Evolutionary conservation across 2,888 invertebrate genomes (phyloP).

Genomic region (Tenthredo livida): DNA sequence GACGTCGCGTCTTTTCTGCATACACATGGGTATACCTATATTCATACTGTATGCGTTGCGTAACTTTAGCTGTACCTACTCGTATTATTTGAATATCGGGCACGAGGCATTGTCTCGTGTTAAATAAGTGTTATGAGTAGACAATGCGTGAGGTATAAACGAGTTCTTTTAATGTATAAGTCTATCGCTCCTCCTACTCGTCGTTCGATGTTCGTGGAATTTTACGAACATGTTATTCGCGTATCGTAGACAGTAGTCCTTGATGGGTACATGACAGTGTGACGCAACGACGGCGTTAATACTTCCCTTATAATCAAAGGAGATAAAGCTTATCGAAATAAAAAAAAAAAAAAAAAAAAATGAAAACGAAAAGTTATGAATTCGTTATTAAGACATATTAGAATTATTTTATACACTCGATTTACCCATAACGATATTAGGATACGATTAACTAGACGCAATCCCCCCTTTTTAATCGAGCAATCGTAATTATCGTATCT

Average conservation of each 20-base stretch:
- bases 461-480: neutral
- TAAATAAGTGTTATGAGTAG: neutral
- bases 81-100: slow-evolving; percentile 30
- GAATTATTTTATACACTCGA: no score
- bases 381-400: no score
- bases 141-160: neutral
- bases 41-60: neutral
- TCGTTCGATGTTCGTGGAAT: slow-evolving; percentile 11
- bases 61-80: neutral
- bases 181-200: neutral
- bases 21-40: neutral
- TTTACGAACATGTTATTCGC: slow-evolving; percentile 8
- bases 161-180: neutral
- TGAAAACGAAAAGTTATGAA: no score
- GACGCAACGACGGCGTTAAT: neutral
- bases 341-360: neutral
- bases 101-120: neutral
- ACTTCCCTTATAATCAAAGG: neutral
- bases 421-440: no score
- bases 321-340: neutral
- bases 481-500: neutral
- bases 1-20: neutral
- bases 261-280: neutral
- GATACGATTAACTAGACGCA: neutral
- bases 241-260: slow-evolving; percentile 15